Conservation (phyloP, 2,113 vertebrate genomes). For the Sinosuthora webbiana region DNA sequence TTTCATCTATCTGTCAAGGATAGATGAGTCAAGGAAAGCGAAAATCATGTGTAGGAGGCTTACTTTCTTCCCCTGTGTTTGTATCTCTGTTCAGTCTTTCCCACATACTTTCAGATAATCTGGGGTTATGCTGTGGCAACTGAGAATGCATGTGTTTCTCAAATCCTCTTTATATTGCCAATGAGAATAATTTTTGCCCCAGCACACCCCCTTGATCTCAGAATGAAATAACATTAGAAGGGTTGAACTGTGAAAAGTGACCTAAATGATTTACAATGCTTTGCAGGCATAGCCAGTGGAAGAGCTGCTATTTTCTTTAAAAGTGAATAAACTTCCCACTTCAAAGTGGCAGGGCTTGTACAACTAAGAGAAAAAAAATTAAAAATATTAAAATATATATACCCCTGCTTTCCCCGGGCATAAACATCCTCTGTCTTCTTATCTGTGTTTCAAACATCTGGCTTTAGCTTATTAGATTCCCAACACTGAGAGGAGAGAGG, state of each 20-base stretch:
- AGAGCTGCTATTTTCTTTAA: background rate
- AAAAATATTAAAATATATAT: background rate
- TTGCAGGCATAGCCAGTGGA: background rate
- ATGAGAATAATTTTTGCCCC: background rate
- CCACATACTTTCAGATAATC: background rate
- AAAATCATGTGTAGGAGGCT: background rate
- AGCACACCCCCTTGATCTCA: background rate
- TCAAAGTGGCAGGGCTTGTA: background rate
- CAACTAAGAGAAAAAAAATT: background rate
- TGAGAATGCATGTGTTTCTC: background rate
- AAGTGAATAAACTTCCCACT: background rate
- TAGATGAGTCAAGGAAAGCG: background rate
- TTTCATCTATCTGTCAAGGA: background rate
- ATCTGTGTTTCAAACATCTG: background rate
- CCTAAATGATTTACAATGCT: background rate
- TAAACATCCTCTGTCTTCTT: conserved; percentile 5
- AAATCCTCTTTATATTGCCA: background rate
- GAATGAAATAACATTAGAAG: background rate
- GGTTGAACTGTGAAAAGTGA: background rate
- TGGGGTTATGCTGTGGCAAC: background rate
- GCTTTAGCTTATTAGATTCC: background rate
- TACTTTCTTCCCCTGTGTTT: background rate
- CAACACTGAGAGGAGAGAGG: background rate
- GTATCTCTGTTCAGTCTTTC: background rate
- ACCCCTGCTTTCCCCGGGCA: background rate